Percentiles rank a stretch among this genome's conserved stretches.
These are phyloP conservation scores for Oscarella lobularis DNA, from an alignment of 37 sponge, comb jelly and placozoan species.

Conservation along the genomic window DNA sequence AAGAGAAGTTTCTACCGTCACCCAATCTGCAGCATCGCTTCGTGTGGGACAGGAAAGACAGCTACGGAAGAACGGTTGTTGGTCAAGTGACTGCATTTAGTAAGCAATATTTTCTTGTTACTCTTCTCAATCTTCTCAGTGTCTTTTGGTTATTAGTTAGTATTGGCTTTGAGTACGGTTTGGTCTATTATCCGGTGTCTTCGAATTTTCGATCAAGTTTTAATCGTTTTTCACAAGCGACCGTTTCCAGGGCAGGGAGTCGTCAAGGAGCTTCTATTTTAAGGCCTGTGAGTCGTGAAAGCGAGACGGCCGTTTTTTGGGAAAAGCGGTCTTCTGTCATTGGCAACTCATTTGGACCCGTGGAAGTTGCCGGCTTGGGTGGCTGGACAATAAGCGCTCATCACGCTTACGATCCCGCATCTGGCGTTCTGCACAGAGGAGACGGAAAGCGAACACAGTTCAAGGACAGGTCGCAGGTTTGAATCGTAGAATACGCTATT, in stretches of 20 bases:
- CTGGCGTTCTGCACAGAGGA: neutral
- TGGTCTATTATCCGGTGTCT: neutral
- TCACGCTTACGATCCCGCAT: neutral
- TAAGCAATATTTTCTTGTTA: neutral
- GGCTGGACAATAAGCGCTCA: neutral
- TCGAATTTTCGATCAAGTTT: neutral
- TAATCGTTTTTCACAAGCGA: neutral
- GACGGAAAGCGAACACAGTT: neutral
- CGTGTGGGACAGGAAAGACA: neutral
- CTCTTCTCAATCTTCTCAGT: neutral
- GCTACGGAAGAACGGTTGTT: neutral
- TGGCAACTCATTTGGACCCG: neutral
- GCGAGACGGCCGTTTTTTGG: neutral
- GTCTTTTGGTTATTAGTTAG: neutral
- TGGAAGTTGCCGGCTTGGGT: neutral
- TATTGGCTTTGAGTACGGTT: neutral
- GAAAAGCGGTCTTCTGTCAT: neutral
- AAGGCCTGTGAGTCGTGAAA: neutral
- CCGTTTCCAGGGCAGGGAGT: too few species aligned
- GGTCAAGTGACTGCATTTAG: neutral
- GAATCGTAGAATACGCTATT: too few species aligned
- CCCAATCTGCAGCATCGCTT: neutral
- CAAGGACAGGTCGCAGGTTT: neutral
- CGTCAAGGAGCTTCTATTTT: too few species aligned
- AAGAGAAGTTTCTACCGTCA: neutral